Conservation (phyloP, 2,797 vertebrate genomes). For the Acridotheres tristis region DNA sequence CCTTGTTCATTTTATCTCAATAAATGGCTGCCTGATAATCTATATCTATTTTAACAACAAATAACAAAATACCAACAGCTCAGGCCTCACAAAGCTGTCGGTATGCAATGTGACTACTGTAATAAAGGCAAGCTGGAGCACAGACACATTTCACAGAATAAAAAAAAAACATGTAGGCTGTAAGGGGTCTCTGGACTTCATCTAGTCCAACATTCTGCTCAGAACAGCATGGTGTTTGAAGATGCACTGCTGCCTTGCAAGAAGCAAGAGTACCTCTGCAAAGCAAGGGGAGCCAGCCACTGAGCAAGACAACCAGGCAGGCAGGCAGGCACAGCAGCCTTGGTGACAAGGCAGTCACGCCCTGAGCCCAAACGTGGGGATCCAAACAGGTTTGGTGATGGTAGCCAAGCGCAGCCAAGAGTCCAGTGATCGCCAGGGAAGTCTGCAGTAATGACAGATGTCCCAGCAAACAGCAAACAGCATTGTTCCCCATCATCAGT, state of each 20-base stretch:
- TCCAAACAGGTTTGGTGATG: neutral
- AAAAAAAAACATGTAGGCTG: neutral
- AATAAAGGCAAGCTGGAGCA: neutral
- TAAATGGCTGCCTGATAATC: neutral
- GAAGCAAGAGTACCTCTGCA: neutral
- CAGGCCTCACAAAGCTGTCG: neutral
- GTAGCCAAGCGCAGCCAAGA: neutral
- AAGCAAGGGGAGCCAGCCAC: neutral
- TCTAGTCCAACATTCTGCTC: neutral
- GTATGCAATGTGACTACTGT: neutral
- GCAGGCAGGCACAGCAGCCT: neutral
- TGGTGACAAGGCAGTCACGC: neutral
- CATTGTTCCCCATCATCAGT: neutral
- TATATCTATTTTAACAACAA: neutral
- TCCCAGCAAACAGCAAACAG: neutral
- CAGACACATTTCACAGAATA: neutral
- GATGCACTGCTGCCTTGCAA: rapidly evolving
- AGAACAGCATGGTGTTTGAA: neutral
- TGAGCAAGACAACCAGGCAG: neutral
- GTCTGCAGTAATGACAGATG: neutral
- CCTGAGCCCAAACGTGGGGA: rapidly evolving
- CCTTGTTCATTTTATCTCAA: neutral
- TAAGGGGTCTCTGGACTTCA: neutral
- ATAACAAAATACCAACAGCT: neutral
- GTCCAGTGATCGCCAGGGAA: neutral